Conservation (phyloP, 2,888 invertebrate species). For the Brachypterus glaber region DNA sequence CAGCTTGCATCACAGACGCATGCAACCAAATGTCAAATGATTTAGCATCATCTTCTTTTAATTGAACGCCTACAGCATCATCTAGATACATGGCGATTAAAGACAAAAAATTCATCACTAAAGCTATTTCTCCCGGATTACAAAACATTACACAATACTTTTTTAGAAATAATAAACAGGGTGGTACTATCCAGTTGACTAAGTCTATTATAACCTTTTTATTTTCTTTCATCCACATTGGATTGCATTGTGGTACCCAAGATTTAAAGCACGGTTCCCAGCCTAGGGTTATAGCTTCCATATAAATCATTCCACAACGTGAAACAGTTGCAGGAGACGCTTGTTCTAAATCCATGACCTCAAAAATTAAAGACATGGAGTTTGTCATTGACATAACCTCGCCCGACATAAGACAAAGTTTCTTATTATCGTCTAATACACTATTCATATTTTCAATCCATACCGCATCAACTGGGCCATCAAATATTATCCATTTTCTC, state of each 20-base stretch:
- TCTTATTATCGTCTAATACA: conserved; percentile 80
- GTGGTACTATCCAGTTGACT: conserved; percentile 73
- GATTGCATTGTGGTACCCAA: conserved; percentile 62
- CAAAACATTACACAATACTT: conserved; percentile 57
- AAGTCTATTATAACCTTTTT: conserved; percentile 50
- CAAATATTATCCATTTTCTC: conserved; percentile 87
- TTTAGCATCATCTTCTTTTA: conserved; percentile 51
- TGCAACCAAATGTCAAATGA: conserved; percentile 64
- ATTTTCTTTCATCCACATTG: conserved; percentile 58
- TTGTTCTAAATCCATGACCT: conserved; percentile 76
- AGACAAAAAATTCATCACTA: conserved; percentile 60
- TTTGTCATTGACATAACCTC: conserved; percentile 77
- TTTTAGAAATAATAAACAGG: conserved; percentile 60
- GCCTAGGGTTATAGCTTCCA: conserved; percentile 77
- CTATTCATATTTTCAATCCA: conserved; percentile 92
- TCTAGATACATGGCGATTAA: conserved; percentile 70
- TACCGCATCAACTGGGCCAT: conserved; percentile 81
- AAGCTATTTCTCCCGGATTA: conserved; percentile 62
- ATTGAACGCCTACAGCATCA: conserved; percentile 51
- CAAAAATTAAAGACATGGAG: conserved; percentile 80
- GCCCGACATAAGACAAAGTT: conserved; percentile 76
- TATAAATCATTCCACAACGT: conserved; percentile 83
- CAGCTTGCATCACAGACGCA: conserved; percentile 62
- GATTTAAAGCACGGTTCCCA: conserved; percentile 73
- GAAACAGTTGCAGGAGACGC: conserved; percentile 76